Evolutionary conservation across 2,113 vertebrate species (phyloP).

Genomic region (Notiomystis cincta): DNA sequence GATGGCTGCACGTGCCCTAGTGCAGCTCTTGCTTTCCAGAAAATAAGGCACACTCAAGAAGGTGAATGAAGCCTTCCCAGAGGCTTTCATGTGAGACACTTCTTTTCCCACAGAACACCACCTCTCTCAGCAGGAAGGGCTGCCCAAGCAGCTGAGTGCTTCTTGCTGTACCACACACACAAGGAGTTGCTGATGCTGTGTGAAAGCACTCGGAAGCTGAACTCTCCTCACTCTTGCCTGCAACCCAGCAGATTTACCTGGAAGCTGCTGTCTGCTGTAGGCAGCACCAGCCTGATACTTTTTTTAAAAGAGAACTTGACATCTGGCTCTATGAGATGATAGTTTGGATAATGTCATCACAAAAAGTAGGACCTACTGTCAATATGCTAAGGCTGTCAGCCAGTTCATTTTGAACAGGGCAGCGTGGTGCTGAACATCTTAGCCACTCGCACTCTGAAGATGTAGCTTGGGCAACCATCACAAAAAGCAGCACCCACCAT

Average conservation of each 20-base stretch:
- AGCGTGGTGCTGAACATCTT: rapidly evolving
- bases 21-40: not conserved
- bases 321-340: not conserved
- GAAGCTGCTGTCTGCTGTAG: not conserved
- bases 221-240: not conserved
- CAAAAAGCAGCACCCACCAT: not conserved
- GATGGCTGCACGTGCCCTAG: rapidly evolving
- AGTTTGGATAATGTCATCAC: not conserved
- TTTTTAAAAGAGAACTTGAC: not conserved
- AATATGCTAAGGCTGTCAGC: not conserved
- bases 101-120: not conserved
- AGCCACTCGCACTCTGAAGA: not conserved
- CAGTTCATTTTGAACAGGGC: not conserved
- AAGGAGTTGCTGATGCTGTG: not conserved
- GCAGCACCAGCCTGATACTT: rapidly evolving
- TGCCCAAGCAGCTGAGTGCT: not conserved
- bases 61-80: not conserved
- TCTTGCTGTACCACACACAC: not conserved
- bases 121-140: not conserved
- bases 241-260: not conserved
- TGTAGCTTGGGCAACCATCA: not conserved
- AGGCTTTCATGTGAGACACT: not conserved
- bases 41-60: not conserved
- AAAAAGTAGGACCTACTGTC: not conserved
- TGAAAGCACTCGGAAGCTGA: rapidly evolving